phyloP scores from a whole-genome alignment of 2,113 vertebrate genomes.

The Halcyon malimbica region DNA sequence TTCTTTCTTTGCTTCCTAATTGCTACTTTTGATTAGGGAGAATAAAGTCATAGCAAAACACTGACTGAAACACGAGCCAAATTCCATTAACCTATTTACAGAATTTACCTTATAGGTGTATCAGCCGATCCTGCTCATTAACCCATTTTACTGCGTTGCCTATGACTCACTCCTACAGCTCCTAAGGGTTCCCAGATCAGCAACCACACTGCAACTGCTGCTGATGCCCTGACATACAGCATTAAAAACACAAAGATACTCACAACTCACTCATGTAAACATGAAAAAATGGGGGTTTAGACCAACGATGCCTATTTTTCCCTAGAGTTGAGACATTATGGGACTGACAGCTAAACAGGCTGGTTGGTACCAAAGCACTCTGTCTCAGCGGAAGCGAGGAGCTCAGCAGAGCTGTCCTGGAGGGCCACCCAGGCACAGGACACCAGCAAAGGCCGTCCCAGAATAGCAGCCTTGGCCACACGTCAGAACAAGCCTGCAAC shows the following conservation, averaged over 20 bases:
- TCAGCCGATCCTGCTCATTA: background rate
- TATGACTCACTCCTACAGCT: background rate
- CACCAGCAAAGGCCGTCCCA: background rate
- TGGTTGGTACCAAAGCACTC: background rate
- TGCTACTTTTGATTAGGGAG: background rate
- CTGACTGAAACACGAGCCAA: background rate
- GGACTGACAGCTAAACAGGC: background rate
- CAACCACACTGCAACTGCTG: background rate
- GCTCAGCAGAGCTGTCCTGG: background rate
- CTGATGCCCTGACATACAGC: background rate
- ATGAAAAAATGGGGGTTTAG: background rate
- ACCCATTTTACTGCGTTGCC: background rate
- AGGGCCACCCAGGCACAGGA: background rate
- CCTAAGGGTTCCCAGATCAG: background rate
- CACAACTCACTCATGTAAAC: background rate
- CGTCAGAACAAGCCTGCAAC: background rate
- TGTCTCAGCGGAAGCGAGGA: background rate
- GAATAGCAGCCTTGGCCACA: background rate
- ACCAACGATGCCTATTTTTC: background rate
- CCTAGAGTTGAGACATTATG: rapidly evolving
- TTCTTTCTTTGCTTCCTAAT: background rate
- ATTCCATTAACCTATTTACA: background rate
- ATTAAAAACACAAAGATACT: background rate
- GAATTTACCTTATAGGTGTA: background rate
- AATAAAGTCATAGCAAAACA: background rate